A percentile compares a stretch with the other conserved stretches of the same genome.
phyloP scores from a whole-genome alignment of 2,797 vertebrate genomes.

The Leucoraja ocellata region DNA sequence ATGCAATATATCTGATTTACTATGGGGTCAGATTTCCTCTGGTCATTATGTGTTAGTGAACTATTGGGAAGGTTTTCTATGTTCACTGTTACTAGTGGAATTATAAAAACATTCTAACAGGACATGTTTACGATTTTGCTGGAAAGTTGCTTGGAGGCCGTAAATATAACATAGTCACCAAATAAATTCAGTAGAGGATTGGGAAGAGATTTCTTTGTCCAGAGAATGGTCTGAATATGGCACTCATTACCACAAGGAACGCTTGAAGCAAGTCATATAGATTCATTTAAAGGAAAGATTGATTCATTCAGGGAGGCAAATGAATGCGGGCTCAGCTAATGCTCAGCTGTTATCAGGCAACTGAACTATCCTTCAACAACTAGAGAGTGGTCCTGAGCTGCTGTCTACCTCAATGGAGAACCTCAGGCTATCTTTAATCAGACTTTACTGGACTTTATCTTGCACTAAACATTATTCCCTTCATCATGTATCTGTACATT shows the following conservation, averaged over 20 bases:
- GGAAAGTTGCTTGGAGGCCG: background rate
- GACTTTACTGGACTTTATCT: too few species aligned
- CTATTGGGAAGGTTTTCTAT: constrained; percentile 15
- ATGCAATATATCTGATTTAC: constrained; percentile 32
- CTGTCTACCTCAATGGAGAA: too few species aligned
- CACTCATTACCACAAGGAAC: background rate
- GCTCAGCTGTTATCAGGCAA: too few species aligned
- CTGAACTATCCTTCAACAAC: too few species aligned
- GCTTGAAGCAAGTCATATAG: background rate
- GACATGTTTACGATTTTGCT: constrained; percentile 16
- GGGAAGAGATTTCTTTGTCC: background rate
- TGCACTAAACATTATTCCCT: too few species aligned
- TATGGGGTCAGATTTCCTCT: constrained; percentile 12
- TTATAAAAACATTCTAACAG: constrained; percentile 31
- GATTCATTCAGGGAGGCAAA: background rate
- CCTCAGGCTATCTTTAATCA: too few species aligned
- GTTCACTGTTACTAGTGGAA: constrained; percentile 12
- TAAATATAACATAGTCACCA: constrained; percentile 15
- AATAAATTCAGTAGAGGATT: constrained; percentile 11
- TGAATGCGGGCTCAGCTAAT: background rate
- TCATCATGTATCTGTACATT: too few species aligned
- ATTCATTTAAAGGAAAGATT: constrained; percentile 10
- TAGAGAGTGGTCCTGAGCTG: too few species aligned
- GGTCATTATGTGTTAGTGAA: constrained; percentile 25
- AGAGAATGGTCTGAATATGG: background rate